A percentile compares a stretch with the other conserved stretches of the same genome.
These are phyloP conservation scores for Macrosoma leucophasiata DNA, from an alignment of 2,888 invertebrate genomes.

Conservation along the genomic window DNA sequence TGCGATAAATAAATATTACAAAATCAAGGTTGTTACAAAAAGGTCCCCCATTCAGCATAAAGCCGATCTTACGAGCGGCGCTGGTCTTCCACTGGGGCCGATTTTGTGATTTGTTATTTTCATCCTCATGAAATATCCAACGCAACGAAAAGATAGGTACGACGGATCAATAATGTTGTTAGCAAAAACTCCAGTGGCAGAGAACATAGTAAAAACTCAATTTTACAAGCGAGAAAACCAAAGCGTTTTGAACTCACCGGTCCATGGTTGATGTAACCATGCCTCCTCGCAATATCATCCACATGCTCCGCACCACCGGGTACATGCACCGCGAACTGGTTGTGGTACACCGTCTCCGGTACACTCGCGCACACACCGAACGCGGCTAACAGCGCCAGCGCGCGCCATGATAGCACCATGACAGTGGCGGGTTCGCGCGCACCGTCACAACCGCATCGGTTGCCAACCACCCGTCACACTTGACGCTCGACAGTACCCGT, in stretches of 20 bases:
- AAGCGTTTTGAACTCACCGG: conserved; percentile 79
- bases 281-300: conserved; percentile 84
- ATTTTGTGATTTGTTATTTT: too few relatives aligned
- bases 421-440: conserved; percentile 33
- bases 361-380: conserved; percentile 46
- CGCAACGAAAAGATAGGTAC: too few relatives aligned
- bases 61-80: too few relatives aligned
- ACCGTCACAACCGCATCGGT: conserved; percentile 48
- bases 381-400: conserved; percentile 37
- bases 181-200: too few relatives aligned
- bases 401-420: conserved; percentile 63
- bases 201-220: too few relatives aligned
- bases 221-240: neutral
- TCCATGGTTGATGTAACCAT: conserved; percentile 91
- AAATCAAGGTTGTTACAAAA: too few relatives aligned
- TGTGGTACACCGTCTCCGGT: conserved; percentile 78
- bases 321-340: conserved; percentile 91
- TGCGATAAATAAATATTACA: too few relatives aligned
- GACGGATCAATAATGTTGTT: too few relatives aligned
- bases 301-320: conserved; percentile 83
- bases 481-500: conserved; percentile 25
- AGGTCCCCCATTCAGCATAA: too few relatives aligned
- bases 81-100: too few relatives aligned
- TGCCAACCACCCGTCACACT: conserved; percentile 24
- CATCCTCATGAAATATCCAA: too few relatives aligned